Base-by-base conservation (phyloP, 2,888 invertebrate species). In the Crepidodera aurea region DNA sequence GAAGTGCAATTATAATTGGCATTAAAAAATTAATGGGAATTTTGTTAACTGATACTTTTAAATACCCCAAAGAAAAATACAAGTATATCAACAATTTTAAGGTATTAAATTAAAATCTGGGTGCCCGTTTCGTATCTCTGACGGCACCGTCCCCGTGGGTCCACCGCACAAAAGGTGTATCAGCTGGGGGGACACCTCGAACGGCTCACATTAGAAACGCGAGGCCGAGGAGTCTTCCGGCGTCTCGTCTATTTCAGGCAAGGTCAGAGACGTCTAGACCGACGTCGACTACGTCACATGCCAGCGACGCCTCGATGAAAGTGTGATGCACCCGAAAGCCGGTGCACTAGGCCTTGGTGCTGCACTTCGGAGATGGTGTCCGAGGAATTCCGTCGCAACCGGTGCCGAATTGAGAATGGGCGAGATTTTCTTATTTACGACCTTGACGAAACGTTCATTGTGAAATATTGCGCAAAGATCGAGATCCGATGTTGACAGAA, bases 221-320 rank as follows among this genome's bases (percentile, higher is more conserved):
- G 75, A 72, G 74, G 70, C 73, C 74, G 61, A 40, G 70, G 69
- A 72, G 75, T 78, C 78, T 79, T 79, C 79, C 79, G 79, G 79
- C 77, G 78, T 77, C 77, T 77, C 71, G 73, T 71, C 74, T 78
- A 78, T 62, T 76, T 79, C 77, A 71, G 68, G 78, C 79, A 79
- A 79, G 79, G 79, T 77, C 77, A 76, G 73, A 77, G 78, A 78
- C 76, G 77, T 77, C 77, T 78, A 77, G 77, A 78, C 77, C 74
- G 70, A 54, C 69, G 68, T 48, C 48, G 48, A 48, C 12, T 27
- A 48, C 65, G 60, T 54, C 60, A 55, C 65, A 65, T 67, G 65
- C 68, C 59, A 61, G 62, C 62, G 62, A 66, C 60, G 64, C 64
- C 62, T 62, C 48, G 57, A 39, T 37, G 42, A 60, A 62, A 65